These are phyloP conservation scores for Coranthus polyacanthus DNA, from an alignment of 2,797 vertebrate species.

Conservation along the genomic window DNA sequence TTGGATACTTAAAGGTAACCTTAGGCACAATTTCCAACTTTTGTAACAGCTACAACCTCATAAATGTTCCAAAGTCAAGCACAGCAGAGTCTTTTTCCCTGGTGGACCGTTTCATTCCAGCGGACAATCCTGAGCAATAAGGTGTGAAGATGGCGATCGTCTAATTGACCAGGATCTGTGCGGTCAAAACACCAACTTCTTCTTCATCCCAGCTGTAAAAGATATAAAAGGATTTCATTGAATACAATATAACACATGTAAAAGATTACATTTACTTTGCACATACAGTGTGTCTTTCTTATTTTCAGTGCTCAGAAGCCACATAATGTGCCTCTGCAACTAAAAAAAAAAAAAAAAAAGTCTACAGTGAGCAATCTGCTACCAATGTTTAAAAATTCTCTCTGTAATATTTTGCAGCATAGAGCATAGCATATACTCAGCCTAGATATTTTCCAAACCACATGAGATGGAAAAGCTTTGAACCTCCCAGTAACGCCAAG, in stretches of 20 bases:
- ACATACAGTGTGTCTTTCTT: too few species aligned
- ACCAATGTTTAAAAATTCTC: constrained; percentile 35
- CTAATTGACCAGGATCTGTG: constrained; percentile 17
- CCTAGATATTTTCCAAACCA: constrained; percentile 72
- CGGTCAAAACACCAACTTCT: constrained; percentile 86
- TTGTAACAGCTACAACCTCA: constrained; percentile 33
- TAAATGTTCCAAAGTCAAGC: constrained; percentile 41
- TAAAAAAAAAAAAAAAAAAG: constrained; percentile 17
- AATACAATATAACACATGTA: neutral
- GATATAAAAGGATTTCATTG: constrained; percentile 25
- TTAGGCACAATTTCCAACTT: constrained; percentile 18
- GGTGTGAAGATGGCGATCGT: constrained; percentile 23
- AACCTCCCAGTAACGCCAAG: constrained; percentile 70
- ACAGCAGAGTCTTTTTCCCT: constrained; percentile 2
- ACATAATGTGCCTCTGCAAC: constrained; percentile 17
- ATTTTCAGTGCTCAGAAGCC: neutral
- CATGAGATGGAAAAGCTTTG: constrained; percentile 68
- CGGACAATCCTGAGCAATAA: constrained; percentile 44
- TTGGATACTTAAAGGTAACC: constrained; percentile 20
- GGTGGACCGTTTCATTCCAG: constrained; percentile 35
- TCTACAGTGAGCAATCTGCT: constrained; percentile 20
- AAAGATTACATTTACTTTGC: neutral
- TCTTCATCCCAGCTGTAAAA: constrained; percentile 84
- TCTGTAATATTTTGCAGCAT: constrained; percentile 50
- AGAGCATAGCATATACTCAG: constrained; percentile 40